Evolutionary conservation across 2,888 invertebrate genomes (phyloP).

Genomic region (Oscheius sp.): DNA sequence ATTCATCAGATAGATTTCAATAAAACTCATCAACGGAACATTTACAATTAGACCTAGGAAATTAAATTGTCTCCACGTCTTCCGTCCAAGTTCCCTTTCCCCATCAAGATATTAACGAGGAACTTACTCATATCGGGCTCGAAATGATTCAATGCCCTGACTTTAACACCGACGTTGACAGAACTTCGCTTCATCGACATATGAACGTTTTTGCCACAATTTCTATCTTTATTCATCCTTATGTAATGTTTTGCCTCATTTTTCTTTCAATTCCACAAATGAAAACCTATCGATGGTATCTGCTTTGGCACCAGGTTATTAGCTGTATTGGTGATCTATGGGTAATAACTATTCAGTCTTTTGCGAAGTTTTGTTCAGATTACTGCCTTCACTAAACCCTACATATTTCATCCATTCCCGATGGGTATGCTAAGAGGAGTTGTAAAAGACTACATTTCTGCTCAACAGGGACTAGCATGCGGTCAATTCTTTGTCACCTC

Average conservation of each 20-base stretch:
- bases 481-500: not conserved
- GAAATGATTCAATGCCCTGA: no score
- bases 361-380: not conserved
- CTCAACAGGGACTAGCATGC: not conserved
- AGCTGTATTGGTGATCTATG: not conserved
- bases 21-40: no score
- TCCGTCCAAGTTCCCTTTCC: no score
- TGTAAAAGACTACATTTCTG: not conserved
- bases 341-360: not conserved
- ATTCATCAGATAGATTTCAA: no score
- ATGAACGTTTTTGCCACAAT: not conserved
- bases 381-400: not conserved
- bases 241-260: constrained; percentile 17
- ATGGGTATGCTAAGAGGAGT: not conserved
- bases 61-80: no score
- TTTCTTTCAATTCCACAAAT: constrained; percentile 3
- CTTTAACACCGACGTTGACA: no score
- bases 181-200: no score
- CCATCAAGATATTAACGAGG: no score
- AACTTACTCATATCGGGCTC: no score
- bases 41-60: no score
- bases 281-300: constrained; percentile 24
- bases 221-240: not conserved
- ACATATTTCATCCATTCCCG: not conserved
- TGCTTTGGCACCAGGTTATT: constrained; percentile 25